phyloP scores from a whole-genome alignment of 2,113 vertebrate genomes.

The Tor tambroides region DNA sequence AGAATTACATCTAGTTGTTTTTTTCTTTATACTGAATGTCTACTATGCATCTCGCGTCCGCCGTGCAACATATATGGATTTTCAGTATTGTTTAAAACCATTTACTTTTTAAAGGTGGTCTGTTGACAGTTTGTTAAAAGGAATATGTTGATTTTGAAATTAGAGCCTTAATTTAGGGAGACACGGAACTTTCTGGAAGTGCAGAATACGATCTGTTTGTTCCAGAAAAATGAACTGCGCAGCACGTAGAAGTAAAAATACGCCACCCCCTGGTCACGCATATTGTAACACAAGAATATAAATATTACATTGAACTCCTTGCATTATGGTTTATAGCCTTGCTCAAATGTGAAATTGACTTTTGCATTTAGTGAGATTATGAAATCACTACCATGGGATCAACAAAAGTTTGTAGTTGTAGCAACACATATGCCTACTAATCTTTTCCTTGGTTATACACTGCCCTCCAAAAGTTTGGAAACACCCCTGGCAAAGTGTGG shows the following conservation, averaged over 20 bases:
- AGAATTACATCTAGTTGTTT: not conserved
- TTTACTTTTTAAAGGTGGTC: not conserved
- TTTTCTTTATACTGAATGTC: not conserved
- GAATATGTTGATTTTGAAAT: not conserved
- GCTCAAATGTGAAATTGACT: not conserved
- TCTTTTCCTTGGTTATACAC: not conserved
- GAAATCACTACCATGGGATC: not conserved
- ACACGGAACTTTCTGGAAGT: not conserved
- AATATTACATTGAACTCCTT: not conserved
- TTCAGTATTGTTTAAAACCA: not conserved
- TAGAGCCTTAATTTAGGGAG: not conserved
- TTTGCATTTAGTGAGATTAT: not conserved
- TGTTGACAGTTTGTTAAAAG: not conserved
- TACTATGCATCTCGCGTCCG: not conserved
- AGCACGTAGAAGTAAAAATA: not conserved
- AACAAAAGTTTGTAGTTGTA: not conserved
- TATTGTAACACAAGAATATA: not conserved
- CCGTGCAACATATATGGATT: not conserved
- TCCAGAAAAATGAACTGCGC: not conserved
- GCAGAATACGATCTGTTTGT: constrained; percentile 14
- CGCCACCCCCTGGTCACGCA: constrained; percentile 37
- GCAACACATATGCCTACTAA: not conserved
- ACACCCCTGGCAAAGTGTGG: too few species aligned
- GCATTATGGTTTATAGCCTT: not conserved
- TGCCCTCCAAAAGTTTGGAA: too few species aligned